A percentile compares a stretch with the other conserved stretches of the same genome.
Evolutionary conservation across 2,113 vertebrate genomes (phyloP).

Genomic region (Synodontis membranacea): DNA sequence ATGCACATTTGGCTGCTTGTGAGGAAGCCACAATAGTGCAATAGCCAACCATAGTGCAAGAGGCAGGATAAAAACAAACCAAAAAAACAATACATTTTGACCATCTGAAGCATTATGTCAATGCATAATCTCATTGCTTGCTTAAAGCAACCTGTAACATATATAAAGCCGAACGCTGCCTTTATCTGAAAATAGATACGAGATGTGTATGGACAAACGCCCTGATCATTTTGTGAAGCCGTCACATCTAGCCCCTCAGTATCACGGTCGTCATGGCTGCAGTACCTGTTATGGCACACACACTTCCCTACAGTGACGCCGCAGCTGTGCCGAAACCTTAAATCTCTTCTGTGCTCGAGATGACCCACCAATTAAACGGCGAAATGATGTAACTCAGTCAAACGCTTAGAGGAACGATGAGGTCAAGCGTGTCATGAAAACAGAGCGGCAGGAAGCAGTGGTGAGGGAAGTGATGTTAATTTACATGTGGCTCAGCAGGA

Average conservation of each 20-base stretch:
- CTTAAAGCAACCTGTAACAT: neutral
- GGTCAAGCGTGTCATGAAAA: conserved; percentile 49
- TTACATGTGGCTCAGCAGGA: conserved; percentile 50
- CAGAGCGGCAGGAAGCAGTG: conserved; percentile 49
- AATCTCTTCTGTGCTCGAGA: too few species aligned
- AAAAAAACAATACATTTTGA: neutral
- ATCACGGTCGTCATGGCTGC: neutral
- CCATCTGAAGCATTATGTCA: neutral
- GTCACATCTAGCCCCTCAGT: neutral
- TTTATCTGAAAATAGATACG: neutral
- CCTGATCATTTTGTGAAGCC: neutral
- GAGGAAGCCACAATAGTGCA: neutral
- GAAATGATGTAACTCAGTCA: conserved; percentile 34
- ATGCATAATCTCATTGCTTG: neutral
- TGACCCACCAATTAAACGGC: conserved; percentile 5
- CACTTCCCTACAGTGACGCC: neutral
- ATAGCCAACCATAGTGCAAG: neutral
- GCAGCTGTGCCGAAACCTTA: neutral
- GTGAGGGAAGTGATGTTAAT: conserved; percentile 53
- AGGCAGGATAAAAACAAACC: neutral
- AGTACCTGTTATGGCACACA: neutral
- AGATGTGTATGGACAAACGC: neutral
- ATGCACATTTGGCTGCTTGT: neutral
- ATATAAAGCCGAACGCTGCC: neutral
- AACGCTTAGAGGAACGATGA: conserved; percentile 48